Evolutionary conservation across 2,797 vertebrate species (phyloP).

Genomic region (Megalops cyprinoides): DNA sequence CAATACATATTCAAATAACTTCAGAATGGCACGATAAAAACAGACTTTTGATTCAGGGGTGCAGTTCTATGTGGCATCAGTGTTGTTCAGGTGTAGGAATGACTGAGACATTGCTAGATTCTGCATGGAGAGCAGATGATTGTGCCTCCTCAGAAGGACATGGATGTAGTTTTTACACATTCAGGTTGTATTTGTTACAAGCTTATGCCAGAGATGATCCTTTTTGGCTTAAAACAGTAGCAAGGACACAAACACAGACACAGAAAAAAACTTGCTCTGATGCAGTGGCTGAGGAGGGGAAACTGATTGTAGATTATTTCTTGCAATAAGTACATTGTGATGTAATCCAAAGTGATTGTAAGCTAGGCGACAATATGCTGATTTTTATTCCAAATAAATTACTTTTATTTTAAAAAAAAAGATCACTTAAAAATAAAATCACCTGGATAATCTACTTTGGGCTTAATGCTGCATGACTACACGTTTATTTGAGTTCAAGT

Average conservation of each 20-base stretch:
- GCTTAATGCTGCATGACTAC: background rate
- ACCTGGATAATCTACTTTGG: background rate
- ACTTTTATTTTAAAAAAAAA: background rate
- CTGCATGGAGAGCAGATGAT: background rate
- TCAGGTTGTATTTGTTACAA: background rate
- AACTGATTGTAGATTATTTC: background rate
- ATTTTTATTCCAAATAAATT: constrained; percentile 29
- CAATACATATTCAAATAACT: constrained; percentile 32
- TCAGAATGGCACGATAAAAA: constrained; percentile 20
- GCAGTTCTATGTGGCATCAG: background rate
- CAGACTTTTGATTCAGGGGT: constrained; percentile 33
- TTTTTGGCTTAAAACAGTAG: constrained; percentile 40
- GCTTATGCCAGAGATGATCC: constrained; percentile 9
- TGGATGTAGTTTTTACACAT: background rate
- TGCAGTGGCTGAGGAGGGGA: constrained; percentile 44
- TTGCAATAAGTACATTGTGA: background rate
- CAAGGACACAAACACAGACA: constrained; percentile 13
- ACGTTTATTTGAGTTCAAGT: background rate
- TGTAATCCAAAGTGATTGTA: background rate
- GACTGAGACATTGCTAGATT: no score
- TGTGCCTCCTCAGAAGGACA: background rate
- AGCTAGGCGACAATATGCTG: background rate
- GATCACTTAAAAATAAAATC: background rate
- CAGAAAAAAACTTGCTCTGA: constrained; percentile 33
- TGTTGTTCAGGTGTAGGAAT: background rate